Percentiles rank a stretch among this genome's conserved stretches.
These are phyloP conservation scores for Lytechinus pictus DNA, from an alignment of 35 echinoderm and acorn worm species.

Conservation along the genomic window DNA sequence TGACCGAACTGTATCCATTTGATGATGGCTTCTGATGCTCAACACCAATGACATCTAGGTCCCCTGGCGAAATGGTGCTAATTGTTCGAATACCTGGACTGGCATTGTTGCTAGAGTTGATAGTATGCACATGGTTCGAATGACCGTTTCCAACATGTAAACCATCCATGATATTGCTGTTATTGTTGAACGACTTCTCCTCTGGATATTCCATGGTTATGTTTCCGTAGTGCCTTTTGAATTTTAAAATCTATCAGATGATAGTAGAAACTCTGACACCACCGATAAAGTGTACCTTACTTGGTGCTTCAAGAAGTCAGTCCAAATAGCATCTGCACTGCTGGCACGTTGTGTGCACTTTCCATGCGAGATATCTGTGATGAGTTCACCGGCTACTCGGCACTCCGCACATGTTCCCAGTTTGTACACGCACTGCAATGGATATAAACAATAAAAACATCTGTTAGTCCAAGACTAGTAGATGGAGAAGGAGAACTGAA, in stretches of 20 bases:
- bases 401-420: not conserved
- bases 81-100: conserved; percentile 33
- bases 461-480: conserved; percentile 1
- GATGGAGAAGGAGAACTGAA: not conserved
- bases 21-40: conserved; percentile 21
- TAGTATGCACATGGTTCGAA: conserved; percentile 2
- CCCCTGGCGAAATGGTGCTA: not conserved
- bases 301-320: not conserved
- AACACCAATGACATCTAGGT: not conserved
- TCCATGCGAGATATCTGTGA: not conserved
- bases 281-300: not conserved
- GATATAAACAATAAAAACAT: not conserved
- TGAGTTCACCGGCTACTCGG: not conserved
- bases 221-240: not conserved
- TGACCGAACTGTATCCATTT: conserved; percentile 32
- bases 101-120: conserved; percentile 42
- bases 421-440: not conserved
- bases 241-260: not conserved
- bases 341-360: not conserved
- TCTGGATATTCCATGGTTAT: conserved; percentile 25
- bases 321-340: not conserved
- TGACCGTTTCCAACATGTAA: not conserved
- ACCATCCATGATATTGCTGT: conserved; percentile 41
- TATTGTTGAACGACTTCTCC: conserved; percentile 49
- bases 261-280: not conserved